Evolutionary conservation across 2,888 invertebrate genomes (phyloP), one percentile per base, ranked within the genome.

Genomic region (Venusia cambrica): DNA sequence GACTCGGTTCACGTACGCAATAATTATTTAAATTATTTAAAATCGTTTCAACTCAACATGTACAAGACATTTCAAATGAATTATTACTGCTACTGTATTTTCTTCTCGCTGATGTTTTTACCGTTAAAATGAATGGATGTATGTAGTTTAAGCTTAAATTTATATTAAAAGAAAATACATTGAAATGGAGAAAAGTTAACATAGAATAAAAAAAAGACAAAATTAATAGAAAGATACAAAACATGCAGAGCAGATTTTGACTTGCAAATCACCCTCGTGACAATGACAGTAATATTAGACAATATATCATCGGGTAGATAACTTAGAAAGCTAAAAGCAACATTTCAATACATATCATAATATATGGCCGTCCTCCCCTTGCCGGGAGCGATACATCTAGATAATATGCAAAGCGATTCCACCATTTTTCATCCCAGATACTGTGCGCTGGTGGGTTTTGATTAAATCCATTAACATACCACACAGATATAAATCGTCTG

Each of bases 381-480:
- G 34, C 38, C 32, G 44, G 34, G 54, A 47, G 40, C 55, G 52
- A 59, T 62, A 53, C 43, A 51, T 57, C 54, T 55, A 57, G 57
- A 60, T 61, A 59, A 57, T 54, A 62, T 58, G 57, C 55, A 57
- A 59, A 46, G 44, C 38, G 54, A 45, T 57, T 60, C 57, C 55
- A 56, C 57, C 58, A 68, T 71, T 71, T 73, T 70, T 72, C 68
- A 69, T 62, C 60, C 57, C 56, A 54, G 51, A 48, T 54, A 57
- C 51, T 51, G 57, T 39, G 53, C 50, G 51, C 48, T 54, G 52
- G 45, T 37, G 42, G 57, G 67, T 68, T n/a, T 70, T 68, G 65
- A 74, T 75, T 69, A 66, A 72, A 68, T 41, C 61, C 66, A 76
- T 79, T 75, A 69, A 64, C 61, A 68, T 70, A 60, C 62, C 62